Base-by-base conservation (phyloP, 2,888 invertebrate genomes). In the Campoplex capitator region DNA sequence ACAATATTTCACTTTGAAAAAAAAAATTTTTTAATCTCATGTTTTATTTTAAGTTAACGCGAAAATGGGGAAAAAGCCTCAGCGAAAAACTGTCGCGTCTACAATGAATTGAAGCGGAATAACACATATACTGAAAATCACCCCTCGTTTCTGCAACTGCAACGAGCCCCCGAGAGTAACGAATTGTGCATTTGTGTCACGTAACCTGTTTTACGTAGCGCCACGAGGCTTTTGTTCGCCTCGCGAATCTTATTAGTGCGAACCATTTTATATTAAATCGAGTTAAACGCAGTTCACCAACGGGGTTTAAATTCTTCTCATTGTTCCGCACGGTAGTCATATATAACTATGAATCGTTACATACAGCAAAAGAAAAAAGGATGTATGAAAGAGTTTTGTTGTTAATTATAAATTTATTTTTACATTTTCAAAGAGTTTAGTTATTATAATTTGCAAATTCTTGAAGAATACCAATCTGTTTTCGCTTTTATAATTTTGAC, bases 121-220 rank as follows among this genome's bases (percentile, higher is more conserved):
- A 65, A 76, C 32, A 45, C 48, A 51, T 38, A 75, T 65, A 45
- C 62, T 28, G 45, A 74, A 74, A 58, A 65, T 79, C 51, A 32
- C 45, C 28, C 45, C 65, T 32, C 65, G 54, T 32, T 56, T 71
- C 48, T 9, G 42, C 45, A 67, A 76, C 70, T 54, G 62, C 71
- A 76, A 81, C 78, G 56, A 48, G 62, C 73, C 78, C 23, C 0
- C 23, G 56, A 54, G 77, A 83, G 89, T 86, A 83, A 88, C 87
- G 90, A 90, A 92, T 93, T 91, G 91, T 89, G 92, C 90, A 93
- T 93, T 92, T 92, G 91, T 91, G 91, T 92, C 92, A 92, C 93
- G 92, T 92, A 92, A 92, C 91, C 89, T 92, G 92, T 92, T 93
- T 93, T 92, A 92, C 91, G 92, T 91, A 89, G 88, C 89, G 88